Evolutionary conservation across 2,113 vertebrate species (phyloP).

Genomic region (Pseudorectes ferrugineus): DNA sequence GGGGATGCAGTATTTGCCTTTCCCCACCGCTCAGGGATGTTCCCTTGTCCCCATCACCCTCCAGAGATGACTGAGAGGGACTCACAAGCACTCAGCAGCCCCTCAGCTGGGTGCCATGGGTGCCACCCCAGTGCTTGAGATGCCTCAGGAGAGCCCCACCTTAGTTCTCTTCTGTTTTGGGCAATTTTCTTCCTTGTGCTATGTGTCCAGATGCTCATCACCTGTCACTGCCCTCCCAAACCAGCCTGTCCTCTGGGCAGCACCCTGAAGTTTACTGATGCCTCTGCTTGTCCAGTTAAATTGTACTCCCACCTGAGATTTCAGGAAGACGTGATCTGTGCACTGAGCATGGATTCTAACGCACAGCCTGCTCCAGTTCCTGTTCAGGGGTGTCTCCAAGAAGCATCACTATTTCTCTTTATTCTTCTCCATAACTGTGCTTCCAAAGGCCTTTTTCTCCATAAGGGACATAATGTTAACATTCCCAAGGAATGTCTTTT

Average conservation of each 20-base stretch:
- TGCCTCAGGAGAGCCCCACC: neutral
- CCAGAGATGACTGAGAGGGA: neutral
- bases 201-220: neutral
- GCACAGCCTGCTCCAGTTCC: neutral
- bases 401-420: neutral
- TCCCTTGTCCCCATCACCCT: neutral
- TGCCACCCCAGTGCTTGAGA: neutral
- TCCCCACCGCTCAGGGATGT: no score
- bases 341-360: neutral
- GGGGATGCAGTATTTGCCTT: neutral
- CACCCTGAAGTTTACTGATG: neutral
- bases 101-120: neutral
- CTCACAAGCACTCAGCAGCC: neutral
- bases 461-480: neutral
- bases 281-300: neutral
- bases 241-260: neutral
- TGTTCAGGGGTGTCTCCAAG: neutral
- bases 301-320: neutral
- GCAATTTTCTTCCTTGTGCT: neutral
- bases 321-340: neutral
- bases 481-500: neutral
- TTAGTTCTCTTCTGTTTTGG: rapidly evolving
- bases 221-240: neutral
- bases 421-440: neutral
- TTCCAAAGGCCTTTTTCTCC: neutral